These are phyloP conservation scores for Eremophila alpestris DNA, from an alignment of 2,797 vertebrate species.

Conservation along the genomic window DNA sequence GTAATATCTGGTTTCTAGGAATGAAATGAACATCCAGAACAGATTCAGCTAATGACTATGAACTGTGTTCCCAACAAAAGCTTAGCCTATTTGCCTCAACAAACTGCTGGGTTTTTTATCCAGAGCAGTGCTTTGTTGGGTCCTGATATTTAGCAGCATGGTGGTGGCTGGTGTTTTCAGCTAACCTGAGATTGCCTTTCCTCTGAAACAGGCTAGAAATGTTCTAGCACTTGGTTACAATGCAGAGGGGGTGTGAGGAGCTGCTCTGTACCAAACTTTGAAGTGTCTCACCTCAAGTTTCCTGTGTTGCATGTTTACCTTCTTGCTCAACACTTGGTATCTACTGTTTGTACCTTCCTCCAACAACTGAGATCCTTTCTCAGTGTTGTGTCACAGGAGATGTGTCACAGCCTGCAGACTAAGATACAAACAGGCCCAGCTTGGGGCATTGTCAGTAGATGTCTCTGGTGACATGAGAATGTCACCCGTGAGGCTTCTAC, in stretches of 20 bases:
- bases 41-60: neutral
- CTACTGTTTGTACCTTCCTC: neutral
- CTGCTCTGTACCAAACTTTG: neutral
- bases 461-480: neutral
- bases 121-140: neutral
- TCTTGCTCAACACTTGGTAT: neutral
- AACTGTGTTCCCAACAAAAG: neutral
- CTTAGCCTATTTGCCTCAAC: neutral
- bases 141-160: neutral
- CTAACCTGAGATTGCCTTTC: neutral
- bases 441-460: neutral
- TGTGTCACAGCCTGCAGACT: neutral
- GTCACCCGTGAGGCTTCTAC: neutral
- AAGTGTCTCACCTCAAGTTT: neutral
- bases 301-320: neutral
- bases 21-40: neutral
- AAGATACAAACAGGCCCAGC: fast-evolving
- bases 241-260: neutral
- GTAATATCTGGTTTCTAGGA: neutral
- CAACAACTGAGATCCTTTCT: neutral
- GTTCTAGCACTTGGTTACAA: neutral
- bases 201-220: neutral
- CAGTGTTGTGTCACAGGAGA: neutral
- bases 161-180: neutral
- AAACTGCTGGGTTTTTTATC: neutral